These are phyloP conservation scores for Chalcis sispes DNA, from an alignment of 2,888 invertebrate species.

Conservation along the genomic window DNA sequence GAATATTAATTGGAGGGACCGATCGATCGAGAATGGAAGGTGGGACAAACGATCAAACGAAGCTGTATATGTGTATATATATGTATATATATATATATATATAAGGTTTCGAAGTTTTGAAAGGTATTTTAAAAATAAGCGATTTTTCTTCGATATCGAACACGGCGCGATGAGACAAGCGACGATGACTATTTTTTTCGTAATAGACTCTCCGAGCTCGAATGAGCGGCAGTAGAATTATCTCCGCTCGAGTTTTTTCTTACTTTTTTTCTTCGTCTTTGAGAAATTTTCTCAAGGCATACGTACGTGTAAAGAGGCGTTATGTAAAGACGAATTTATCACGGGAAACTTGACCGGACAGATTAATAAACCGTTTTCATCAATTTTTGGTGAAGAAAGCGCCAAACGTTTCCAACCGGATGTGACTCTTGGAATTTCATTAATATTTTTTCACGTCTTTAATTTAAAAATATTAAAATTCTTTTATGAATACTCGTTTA, in stretches of 20 bases:
- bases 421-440: conserved; percentile 39
- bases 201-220: no score
- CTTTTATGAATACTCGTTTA: no score
- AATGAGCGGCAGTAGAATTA: no score
- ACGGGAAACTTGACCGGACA: conserved; percentile 41
- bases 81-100: no score
- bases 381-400: conserved; percentile 45
- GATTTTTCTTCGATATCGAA: not conserved
- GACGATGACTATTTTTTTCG: no score
- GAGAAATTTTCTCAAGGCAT: conserved; percentile 3
- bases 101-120: no score
- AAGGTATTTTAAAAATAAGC: no score
- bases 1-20: conserved; percentile 50
- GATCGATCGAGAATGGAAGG: not conserved
- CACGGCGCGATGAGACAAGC: not conserved
- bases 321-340: conserved; percentile 42
- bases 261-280: not conserved
- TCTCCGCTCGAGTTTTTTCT: no score
- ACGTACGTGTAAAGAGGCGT: conserved; percentile 7
- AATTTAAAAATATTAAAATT: no score
- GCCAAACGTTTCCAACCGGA: conserved; percentile 5
- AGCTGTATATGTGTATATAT: no score
- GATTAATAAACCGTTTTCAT: conserved; percentile 49
- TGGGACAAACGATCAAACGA: no score
- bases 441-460: conserved; percentile 18